phyloP scores from a whole-genome alignment of 30 jellyfish, hydroid and myxozoan genomes.

The Aurelia coerulea region DNA sequence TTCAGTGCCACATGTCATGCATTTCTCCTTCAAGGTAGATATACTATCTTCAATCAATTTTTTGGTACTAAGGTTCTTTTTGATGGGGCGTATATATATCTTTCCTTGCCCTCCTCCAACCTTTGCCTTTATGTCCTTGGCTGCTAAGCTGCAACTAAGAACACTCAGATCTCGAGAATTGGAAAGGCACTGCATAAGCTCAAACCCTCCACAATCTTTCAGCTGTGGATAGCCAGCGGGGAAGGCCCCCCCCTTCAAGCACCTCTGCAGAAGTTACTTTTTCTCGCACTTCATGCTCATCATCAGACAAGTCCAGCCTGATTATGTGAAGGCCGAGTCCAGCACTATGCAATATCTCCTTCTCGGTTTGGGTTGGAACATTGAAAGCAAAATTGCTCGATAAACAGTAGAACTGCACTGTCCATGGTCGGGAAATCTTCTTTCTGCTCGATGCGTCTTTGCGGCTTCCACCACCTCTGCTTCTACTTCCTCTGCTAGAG shows the following conservation, averaged over 20 bases:
- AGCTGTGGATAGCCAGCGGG: constrained; percentile 55
- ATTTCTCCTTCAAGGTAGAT: constrained; percentile 31
- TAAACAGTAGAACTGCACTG: constrained; percentile 38
- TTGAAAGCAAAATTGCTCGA: constrained; percentile 34
- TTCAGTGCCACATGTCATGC: constrained; percentile 35
- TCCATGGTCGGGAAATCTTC: constrained; percentile 31
- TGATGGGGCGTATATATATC: constrained; percentile 44
- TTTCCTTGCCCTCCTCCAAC: constrained; percentile 71
- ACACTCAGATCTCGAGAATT: constrained; percentile 51
- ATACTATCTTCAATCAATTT: constrained; percentile 7
- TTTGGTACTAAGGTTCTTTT: constrained; percentile 7
- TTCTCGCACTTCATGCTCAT: constrained; percentile 26
- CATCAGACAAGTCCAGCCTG: constrained; percentile 42
- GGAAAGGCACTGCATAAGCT: constrained; percentile 42
- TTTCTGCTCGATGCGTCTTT: neutral
- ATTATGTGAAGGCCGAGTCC: constrained; percentile 43
- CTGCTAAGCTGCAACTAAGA: constrained; percentile 31
- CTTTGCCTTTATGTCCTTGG: constrained; percentile 43
- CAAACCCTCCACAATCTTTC: constrained; percentile 62
- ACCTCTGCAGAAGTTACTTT: constrained; percentile 24
- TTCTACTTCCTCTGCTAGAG: constrained; percentile 28
- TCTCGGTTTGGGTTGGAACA: constrained; percentile 45
- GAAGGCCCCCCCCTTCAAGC: constrained; percentile 11
- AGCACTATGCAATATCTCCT: constrained; percentile 38
- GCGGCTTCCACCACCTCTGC: constrained; percentile 44